Evolutionary conservation across 2,888 invertebrate species (phyloP).

Genomic region (Aricia artaxerxes): DNA sequence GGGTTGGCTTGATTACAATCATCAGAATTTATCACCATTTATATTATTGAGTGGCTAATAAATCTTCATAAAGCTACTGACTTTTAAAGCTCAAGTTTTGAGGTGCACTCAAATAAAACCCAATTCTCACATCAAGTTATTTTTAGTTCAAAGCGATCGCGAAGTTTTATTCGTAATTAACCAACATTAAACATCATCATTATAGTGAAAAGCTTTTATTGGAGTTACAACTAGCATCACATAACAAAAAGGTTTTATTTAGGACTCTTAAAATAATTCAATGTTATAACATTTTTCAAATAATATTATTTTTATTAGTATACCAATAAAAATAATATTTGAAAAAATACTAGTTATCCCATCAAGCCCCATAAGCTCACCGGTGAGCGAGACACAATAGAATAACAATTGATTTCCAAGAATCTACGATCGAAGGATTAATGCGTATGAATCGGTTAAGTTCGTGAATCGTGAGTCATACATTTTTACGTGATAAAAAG

Average conservation of each 20-base stretch:
- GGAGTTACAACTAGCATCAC: not conserved
- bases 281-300: no score
- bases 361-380: no score
- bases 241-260: not conserved
- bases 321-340: no score
- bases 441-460: no score
- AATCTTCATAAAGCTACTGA: constrained; percentile 30
- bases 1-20: constrained; percentile 27
- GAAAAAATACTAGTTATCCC: no score
- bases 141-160: not conserved
- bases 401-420: no score
- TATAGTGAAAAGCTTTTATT: not conserved
- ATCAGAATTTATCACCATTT: constrained; percentile 29
- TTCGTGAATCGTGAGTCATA: no score
- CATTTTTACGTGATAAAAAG: no score
- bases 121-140: not conserved
- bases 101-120: constrained; percentile 26
- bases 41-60: constrained; percentile 19
- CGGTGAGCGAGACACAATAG: no score
- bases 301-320: no score
- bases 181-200: not conserved
- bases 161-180: not conserved
- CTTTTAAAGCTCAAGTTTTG: constrained; percentile 11
- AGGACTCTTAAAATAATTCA: not conserved
- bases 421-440: no score